Conservation (phyloP, 2,797 vertebrate species). For the Gobio occitaniae region DNA sequence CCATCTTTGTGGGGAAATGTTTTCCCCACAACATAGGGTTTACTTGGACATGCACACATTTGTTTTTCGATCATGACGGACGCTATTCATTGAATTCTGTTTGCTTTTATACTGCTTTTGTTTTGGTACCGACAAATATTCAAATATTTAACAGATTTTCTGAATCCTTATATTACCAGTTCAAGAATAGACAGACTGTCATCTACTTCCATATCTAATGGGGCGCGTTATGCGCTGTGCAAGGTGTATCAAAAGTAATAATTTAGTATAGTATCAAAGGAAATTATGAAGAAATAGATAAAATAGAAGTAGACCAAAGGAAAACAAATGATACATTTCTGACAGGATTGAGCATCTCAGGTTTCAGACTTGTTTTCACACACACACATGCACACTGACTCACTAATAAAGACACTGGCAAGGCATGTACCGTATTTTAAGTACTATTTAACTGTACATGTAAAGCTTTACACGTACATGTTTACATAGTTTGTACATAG, state of each 20-base stretch:
- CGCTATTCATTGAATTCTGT: too few species aligned
- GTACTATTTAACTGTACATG: background rate
- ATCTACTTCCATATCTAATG: background rate
- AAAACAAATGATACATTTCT: background rate
- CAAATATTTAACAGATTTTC: conserved; percentile 2
- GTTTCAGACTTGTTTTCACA: conserved; percentile 17
- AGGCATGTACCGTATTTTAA: background rate
- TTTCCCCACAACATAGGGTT: too few species aligned
- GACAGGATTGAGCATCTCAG: conserved; percentile 5
- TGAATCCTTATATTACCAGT: conserved; percentile 9
- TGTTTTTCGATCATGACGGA: too few species aligned
- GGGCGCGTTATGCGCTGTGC: background rate
- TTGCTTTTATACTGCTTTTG: background rate
- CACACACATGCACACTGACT: background rate
- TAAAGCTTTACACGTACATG: conserved; percentile 12
- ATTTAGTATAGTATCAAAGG: background rate
- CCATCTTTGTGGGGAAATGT: too few species aligned
- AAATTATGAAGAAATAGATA: background rate
- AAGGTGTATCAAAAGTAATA: conserved; percentile 2
- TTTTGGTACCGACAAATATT: background rate
- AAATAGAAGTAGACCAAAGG: background rate
- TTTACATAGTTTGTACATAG: background rate
- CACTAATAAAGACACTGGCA: background rate
- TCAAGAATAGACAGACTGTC: background rate
- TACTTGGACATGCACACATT: background rate